Evolutionary conservation across 2,113 vertebrate genomes (phyloP), one percentile per base, ranked within the genome.

Genomic region (Struthio camelus): DNA sequence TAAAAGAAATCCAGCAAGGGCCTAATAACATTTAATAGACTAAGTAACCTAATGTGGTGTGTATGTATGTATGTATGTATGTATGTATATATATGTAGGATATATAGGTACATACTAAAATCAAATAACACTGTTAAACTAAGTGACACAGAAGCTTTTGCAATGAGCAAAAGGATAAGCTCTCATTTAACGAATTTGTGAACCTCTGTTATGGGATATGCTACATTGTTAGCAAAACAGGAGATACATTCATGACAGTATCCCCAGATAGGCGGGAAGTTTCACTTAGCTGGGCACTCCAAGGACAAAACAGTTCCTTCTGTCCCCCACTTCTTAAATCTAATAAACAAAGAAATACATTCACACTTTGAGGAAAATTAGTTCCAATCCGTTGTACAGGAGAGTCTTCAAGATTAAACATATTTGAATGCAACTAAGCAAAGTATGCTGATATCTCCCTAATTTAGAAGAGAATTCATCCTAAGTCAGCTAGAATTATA

Each of bases 401-500:
- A 64, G 32, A 81, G 18, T 62, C 5, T 17, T 80, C 2, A 7
- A 66, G 22, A 81, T 86, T 71, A 84, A 84, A 78, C 0, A 83
- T 22, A 72, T 81, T 76, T 90, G 90, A 80, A 79, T 51, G 85
- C 76, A 94, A 20, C 53, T 58, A 85, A 27, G 48, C 27, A 91
- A 87, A 96, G 66, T 51, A 76, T 24, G 17, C 67, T 80, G 69
- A 23, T 83, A 77, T 34, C 50, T 80, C 27, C 58, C 24, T 80
- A 69, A 91, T 87, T 87, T 64, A 78, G 36, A 94, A 77, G 12
- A 14, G 4, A 77, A 82, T 92, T 80, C 4, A 80, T 73, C 27
- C 93, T 28, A 72, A 95, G 56, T 77, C 85, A 80, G 53, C 44
- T 70, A 78, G 71, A 96, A 86, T 80, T 94, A 91, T 27, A 73